phyloP scores from a whole-genome alignment of 2,888 invertebrate species.

The Agrotis segetum region DNA sequence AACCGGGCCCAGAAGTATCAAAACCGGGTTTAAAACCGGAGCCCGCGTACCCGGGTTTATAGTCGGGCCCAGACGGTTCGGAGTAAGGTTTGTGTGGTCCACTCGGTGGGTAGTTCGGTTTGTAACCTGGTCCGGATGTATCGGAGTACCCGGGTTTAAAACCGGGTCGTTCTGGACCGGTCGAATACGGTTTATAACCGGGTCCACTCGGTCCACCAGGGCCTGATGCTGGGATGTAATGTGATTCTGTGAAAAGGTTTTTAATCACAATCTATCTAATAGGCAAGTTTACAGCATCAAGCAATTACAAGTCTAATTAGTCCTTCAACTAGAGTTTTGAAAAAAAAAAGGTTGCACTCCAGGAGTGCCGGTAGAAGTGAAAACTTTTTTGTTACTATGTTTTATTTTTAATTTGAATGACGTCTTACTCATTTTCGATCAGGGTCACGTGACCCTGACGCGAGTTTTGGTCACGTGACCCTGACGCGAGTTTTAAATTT shows the following conservation, averaged over 20 bases:
- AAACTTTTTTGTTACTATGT: too few species aligned
- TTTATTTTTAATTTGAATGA: too few species aligned
- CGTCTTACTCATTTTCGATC: too few species aligned
- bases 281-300: too few species aligned
- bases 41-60: conserved; percentile 46
- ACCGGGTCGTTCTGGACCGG: conserved; percentile 60
- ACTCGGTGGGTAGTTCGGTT: conserved; percentile 69
- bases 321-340: too few species aligned
- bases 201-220: conserved; percentile 67
- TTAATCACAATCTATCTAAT: too few species aligned
- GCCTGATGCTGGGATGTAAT: conserved; percentile 73
- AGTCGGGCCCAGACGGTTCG: conserved; percentile 56
- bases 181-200: conserved; percentile 61
- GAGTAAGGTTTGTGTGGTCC: conserved; percentile 68
- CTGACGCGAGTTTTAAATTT: too few species aligned
- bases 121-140: conserved; percentile 66
- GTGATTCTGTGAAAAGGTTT: conserved; percentile 65
- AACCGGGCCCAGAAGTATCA: conserved; percentile 34
- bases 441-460: too few species aligned
- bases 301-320: too few species aligned
- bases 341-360: too few species aligned
- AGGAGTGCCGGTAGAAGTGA: too few species aligned
- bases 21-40: conserved; percentile 41
- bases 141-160: conserved; percentile 68
- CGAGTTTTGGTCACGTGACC: too few species aligned